A percentile compares a stretch with the other conserved stretches of the same genome.
Conservation (phyloP, 2,797 vertebrate genomes). For the Yasuhikotakia modesta region DNA sequence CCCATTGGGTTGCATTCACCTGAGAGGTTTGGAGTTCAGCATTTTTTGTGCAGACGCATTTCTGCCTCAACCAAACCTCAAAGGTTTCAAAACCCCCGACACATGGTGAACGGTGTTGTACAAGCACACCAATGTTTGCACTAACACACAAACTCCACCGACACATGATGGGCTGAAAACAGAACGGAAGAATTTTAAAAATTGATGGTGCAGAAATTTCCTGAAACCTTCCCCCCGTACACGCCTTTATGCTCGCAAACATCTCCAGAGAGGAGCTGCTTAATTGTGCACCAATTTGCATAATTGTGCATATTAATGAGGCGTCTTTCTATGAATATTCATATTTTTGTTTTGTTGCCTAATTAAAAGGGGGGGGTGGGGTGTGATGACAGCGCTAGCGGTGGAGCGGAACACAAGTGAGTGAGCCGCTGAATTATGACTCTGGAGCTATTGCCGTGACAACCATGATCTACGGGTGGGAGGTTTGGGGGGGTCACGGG, state of each 20-base stretch:
- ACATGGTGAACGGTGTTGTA: background rate
- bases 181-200: constrained; percentile 71
- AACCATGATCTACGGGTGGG: constrained; percentile 64
- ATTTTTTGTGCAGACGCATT: background rate
- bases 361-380: constrained; percentile 70
- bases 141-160: constrained; percentile 1
- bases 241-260: constrained; percentile 67
- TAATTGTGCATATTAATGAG: constrained; percentile 86
- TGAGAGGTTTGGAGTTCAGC: background rate
- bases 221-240: constrained; percentile 57
- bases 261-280: constrained; percentile 78
- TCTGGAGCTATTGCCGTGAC: constrained; percentile 74
- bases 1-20: no score
- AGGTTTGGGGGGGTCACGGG: constrained; percentile 69
- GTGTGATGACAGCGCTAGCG: constrained; percentile 76
- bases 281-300: constrained; percentile 84
- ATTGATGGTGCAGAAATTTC: constrained; percentile 75
- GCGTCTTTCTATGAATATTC: constrained; percentile 88
- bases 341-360: constrained; percentile 90
- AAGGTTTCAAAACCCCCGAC: background rate
- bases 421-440: constrained; percentile 67
- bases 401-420: constrained; percentile 71
- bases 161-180: constrained; percentile 28
- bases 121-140: background rate
- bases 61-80: constrained; percentile 3